phyloP scores from a whole-genome alignment of 2,888 invertebrate genomes.

The Spialia ferax region DNA sequence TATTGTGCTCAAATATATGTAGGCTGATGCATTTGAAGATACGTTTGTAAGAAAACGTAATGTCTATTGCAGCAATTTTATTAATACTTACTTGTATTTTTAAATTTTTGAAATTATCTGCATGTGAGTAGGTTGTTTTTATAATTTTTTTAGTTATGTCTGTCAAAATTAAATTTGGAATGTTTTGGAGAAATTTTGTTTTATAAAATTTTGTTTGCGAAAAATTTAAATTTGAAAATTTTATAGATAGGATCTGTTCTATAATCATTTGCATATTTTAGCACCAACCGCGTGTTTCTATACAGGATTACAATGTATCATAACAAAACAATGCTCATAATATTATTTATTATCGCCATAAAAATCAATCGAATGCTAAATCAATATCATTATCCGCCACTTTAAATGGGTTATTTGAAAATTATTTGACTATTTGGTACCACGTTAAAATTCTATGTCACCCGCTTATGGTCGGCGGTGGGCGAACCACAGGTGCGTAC shows the following conservation, averaged over 20 bases:
- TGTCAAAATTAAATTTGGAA: no score
- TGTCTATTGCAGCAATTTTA: background rate
- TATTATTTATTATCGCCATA: background rate
- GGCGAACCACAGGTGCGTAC: slow-evolving; percentile 61
- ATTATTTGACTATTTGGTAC: slow-evolving; percentile 24
- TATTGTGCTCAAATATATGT: background rate
- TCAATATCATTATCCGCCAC: background rate
- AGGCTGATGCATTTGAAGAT: slow-evolving; percentile 4
- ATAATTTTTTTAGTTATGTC: no score
- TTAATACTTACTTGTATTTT: background rate
- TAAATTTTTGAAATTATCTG: no score
- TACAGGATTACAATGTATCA: no score
- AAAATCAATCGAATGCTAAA: background rate
- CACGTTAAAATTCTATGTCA: slow-evolving; percentile 44
- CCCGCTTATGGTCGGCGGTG: slow-evolving; percentile 43
- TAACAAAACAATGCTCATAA: background rate
- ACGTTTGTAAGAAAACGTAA: background rate
- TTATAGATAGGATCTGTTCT: no score
- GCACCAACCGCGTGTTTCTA: no score
- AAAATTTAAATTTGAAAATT: no score
- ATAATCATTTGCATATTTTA: no score
- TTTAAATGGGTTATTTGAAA: slow-evolving; percentile 14
- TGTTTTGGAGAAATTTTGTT: no score
- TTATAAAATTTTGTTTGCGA: background rate
- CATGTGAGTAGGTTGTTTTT: no score